Evolutionary conservation across 2,797 vertebrate genomes (phyloP).

Genomic region (Merluccius polli): DNA sequence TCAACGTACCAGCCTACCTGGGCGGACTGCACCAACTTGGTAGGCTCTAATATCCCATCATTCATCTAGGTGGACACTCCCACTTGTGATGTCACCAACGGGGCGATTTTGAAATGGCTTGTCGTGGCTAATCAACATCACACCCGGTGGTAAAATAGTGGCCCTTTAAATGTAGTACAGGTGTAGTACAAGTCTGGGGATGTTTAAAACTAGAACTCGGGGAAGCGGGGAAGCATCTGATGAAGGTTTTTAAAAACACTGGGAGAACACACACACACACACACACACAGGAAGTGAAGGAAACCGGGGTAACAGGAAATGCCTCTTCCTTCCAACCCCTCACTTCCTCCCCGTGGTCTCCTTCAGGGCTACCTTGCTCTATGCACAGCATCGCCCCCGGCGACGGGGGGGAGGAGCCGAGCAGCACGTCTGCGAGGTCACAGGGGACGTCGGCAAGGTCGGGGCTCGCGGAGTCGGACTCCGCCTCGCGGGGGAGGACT

Average conservation of each 20-base stretch:
- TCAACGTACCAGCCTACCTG: not conserved
- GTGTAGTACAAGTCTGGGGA: too few species aligned
- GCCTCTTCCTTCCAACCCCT: slow-evolving; percentile 31
- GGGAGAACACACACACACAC: not conserved
- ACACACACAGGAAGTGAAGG: slow-evolving; percentile 34
- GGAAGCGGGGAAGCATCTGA: not conserved
- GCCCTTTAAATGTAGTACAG: not conserved
- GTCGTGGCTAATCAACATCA: not conserved
- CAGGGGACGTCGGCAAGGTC: slow-evolving; percentile 23
- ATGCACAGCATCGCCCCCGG: slow-evolving; percentile 59
- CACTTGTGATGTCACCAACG: not conserved
- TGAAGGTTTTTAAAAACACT: not conserved
- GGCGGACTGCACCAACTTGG: not conserved
- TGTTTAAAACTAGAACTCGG: not conserved
- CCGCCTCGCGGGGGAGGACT: slow-evolving; percentile 56
- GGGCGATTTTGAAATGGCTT: not conserved
- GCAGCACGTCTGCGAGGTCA: slow-evolving; percentile 43
- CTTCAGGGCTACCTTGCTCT: slow-evolving; percentile 69
- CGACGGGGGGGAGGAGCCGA: slow-evolving; percentile 54
- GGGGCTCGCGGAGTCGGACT: not conserved
- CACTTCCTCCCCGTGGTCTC: slow-evolving; percentile 42
- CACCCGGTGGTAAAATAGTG: not conserved
- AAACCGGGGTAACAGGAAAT: slow-evolving; percentile 26
- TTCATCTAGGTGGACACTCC: not conserved
- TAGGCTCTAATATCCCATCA: not conserved